Evolutionary conservation across 2,888 invertebrate species (phyloP).

Genomic region (Hermaeophaga mercurialis): DNA sequence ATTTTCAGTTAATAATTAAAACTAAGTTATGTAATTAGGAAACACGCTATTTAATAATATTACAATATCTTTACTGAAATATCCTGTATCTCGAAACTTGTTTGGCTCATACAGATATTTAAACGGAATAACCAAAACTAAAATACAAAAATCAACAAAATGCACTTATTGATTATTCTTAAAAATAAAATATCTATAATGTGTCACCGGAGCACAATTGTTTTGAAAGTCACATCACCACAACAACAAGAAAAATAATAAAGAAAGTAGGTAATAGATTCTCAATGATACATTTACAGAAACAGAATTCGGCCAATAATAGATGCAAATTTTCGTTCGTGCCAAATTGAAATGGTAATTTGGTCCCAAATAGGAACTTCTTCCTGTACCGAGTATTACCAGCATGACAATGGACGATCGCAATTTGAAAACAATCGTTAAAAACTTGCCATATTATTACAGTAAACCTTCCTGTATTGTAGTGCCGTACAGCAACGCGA

Average conservation of each 20-base stretch:
- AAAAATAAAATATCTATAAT: too few species aligned
- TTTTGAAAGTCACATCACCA: too few species aligned
- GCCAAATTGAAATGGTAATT: conserved; percentile 35
- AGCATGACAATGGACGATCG: conserved; percentile 30
- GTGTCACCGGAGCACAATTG: background rate
- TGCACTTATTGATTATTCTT: too few species aligned
- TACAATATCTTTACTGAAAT: too few species aligned
- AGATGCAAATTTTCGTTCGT: conserved; percentile 16
- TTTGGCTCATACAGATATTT: too few species aligned
- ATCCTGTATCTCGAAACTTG: too few species aligned
- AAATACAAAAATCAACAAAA: too few species aligned
- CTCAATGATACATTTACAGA: background rate
- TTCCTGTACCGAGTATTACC: conserved; percentile 33
- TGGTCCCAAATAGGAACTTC: conserved; percentile 32
- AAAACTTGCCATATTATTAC: conserved; percentile 8
- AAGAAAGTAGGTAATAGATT: background rate
- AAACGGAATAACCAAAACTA: too few species aligned
- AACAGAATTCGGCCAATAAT: conserved; percentile 7
- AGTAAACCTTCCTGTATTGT: conserved; percentile 1
- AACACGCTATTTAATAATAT: too few species aligned
- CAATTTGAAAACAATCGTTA: conserved; percentile 24
- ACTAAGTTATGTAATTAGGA: too few species aligned
- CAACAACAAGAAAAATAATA: background rate
- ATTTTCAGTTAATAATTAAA: too few species aligned
- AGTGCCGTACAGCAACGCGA: background rate